Base-by-base conservation (phyloP, 1,140 invertebrate species). In the Drosophila kurseongensis region DNA sequence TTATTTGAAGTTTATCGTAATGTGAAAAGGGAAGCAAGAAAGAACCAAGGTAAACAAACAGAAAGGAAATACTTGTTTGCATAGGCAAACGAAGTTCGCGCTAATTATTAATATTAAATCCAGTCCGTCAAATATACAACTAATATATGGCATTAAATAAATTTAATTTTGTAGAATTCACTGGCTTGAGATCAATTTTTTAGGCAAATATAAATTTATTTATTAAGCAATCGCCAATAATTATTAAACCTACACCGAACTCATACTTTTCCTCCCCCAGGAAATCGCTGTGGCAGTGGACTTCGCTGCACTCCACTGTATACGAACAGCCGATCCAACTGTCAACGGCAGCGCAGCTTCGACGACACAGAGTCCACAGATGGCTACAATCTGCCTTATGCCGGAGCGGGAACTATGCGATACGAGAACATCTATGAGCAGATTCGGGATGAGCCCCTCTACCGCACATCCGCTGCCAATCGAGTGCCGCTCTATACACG, bases 401-500 rank as follows among this genome's bases (percentile, higher is more conserved):
- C 68, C 29, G 42, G 65, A 23, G 75, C 63, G 4, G 79, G 79
- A 10, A 74, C 79, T 4, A 75, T 91, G 73, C 84, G 91, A 29
- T 92, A 91, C 63, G 92, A 93, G 60, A 93, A 93, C 60, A 92
- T 93, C 44, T 94, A 94, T 71, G 94, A 94, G 78, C 92, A 93
- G 40, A 93, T 94, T 45, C 92, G 93, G 12, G 94, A 94, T 57
- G 88, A 94, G 35, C 93, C 93, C 7, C 67, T 92, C 0, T 92
- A 92, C 59, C 75, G 88, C 16, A 82, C 79, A 63, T 68, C 78
- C 0, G 54, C 80, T 8, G 57, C 47, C 2, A 79, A 35, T 44
- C 63, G 92, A 77, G 48, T 93, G 92, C 93, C 94, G 51, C 91
- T 94, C 8, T 94, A 94, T 59, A 94, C 94, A 10, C 90, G 94